Conservation (phyloP, 2,888 invertebrate genomes). For the Melanchra persicariae region DNA sequence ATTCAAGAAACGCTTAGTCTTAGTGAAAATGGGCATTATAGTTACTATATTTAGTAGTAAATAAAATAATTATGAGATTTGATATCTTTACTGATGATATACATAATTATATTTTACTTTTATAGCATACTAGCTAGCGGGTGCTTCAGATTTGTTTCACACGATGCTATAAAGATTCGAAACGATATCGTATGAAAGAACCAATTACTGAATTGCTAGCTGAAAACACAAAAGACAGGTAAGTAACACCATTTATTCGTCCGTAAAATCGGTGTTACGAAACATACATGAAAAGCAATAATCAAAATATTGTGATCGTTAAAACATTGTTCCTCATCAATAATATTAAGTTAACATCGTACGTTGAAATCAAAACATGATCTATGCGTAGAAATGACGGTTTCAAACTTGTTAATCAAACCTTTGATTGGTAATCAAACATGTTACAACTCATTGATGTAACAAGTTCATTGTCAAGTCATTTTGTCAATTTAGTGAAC, state of each 20-base stretch:
- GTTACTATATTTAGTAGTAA: not conserved
- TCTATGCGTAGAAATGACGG: no score
- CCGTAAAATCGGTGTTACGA: not conserved
- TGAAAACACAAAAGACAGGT: no score
- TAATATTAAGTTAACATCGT: no score
- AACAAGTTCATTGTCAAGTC: no score
- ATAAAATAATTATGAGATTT: not conserved
- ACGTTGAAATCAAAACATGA: no score
- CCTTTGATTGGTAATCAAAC: no score
- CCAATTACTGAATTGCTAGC: no score
- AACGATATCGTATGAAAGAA: not conserved
- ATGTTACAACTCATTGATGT: no score
- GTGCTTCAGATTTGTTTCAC: not conserved
- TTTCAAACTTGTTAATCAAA: no score
- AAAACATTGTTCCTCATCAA: not conserved
- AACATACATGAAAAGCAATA: not conserved
- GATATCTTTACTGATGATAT: no score
- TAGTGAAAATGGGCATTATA: not conserved
- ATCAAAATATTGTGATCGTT: not conserved
- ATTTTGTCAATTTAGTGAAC: no score
- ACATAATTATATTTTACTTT: not conserved
- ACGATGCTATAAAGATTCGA: not conserved
- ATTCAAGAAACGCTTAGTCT: not conserved
- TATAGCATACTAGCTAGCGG: not conserved
- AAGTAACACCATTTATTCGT: not conserved